phyloP scores from a whole-genome alignment of 2,888 invertebrate species.

The Neuroscelio doddi region DNA sequence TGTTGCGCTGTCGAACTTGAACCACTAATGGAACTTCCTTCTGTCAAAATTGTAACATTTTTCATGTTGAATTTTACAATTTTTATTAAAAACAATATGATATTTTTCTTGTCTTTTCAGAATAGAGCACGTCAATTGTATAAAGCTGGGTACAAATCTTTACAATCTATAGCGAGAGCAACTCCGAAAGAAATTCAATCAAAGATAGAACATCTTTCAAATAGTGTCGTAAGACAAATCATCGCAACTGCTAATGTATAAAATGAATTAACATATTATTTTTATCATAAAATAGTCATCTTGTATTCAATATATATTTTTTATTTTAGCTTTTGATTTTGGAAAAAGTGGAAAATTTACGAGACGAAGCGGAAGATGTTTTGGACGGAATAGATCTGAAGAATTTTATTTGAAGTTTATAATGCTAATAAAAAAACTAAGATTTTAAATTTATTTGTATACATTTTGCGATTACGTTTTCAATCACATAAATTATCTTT shows the following conservation, averaged over 20 bases:
- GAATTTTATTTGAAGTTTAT: slow-evolving; percentile 25
- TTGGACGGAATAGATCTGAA: slow-evolving; percentile 74
- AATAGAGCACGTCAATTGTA: slow-evolving; percentile 89
- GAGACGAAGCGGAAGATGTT: slow-evolving; percentile 87
- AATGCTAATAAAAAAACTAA: not conserved
- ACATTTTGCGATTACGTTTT: no score
- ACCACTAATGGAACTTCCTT: slow-evolving; percentile 90
- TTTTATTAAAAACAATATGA: not conserved
- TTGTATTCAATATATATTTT: slow-evolving; percentile 12
- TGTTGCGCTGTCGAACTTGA: slow-evolving; percentile 87
- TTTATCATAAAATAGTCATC: slow-evolving; percentile 7
- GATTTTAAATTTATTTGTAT: no score
- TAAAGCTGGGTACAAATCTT: slow-evolving; percentile 85
- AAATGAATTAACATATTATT: slow-evolving; percentile 48
- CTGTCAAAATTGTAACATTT: slow-evolving; percentile 82
- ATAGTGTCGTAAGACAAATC: slow-evolving; percentile 84
- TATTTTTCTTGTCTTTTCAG: slow-evolving; percentile 67
- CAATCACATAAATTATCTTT: no score
- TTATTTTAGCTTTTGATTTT: slow-evolving; percentile 82
- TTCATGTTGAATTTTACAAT: not conserved
- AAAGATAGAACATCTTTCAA: slow-evolving; percentile 81
- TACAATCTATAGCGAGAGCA: slow-evolving; percentile 85
- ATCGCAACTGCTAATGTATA: slow-evolving; percentile 91
- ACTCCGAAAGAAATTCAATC: slow-evolving; percentile 77
- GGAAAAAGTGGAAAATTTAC: slow-evolving; percentile 88